A percentile compares a stretch with the other conserved stretches of the same genome.
Evolutionary conservation across 2,113 vertebrate species (phyloP).

Genomic region (Sinocyclocheilus anshuiensis): DNA sequence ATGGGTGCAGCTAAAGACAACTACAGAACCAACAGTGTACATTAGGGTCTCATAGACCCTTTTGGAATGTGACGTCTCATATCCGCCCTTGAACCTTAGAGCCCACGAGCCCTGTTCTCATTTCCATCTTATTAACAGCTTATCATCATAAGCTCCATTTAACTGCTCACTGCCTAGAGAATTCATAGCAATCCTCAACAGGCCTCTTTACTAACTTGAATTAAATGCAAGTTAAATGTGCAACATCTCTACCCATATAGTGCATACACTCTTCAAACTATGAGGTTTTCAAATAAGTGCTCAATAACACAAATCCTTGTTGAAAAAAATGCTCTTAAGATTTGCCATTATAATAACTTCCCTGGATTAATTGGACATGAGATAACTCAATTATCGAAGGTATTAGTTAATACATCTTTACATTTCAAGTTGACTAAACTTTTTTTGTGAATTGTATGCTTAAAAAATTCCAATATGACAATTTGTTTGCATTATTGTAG

Average conservation of each 20-base stretch:
- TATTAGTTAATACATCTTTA: background rate
- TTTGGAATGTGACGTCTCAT: background rate
- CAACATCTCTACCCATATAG: background rate
- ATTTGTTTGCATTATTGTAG: no score
- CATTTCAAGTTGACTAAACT: background rate
- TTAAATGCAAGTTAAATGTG: background rate
- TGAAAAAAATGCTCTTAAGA: background rate
- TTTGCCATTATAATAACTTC: background rate
- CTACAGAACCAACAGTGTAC: background rate
- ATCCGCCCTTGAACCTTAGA: conserved; percentile 13
- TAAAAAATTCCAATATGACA: no score
- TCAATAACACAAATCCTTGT: background rate
- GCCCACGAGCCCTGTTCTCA: background rate
- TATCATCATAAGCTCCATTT: background rate
- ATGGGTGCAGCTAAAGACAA: background rate
- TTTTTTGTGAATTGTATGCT: background rate
- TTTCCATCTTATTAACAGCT: conserved; percentile 31
- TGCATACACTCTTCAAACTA: background rate
- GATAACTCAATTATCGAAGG: background rate
- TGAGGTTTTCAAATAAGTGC: background rate
- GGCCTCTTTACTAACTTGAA: background rate
- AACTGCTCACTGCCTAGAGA: background rate
- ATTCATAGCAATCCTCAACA: background rate
- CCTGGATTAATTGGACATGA: background rate
- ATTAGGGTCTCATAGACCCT: background rate